phyloP scores from a whole-genome alignment of 2,113 vertebrate species.

The Pterophyllum scalare region DNA sequence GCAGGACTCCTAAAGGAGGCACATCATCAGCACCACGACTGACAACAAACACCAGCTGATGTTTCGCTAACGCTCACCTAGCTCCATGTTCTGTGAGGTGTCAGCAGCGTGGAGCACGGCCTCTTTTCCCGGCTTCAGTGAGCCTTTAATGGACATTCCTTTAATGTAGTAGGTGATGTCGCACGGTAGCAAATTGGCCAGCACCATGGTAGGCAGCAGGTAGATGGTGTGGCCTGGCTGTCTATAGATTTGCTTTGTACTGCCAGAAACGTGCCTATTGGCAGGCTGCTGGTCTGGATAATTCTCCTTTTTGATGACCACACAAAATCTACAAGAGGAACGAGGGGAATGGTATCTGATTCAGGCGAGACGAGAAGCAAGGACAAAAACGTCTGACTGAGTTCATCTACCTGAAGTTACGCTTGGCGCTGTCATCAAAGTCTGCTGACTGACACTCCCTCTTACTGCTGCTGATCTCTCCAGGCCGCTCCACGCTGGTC shows the following conservation, averaged over 20 bases:
- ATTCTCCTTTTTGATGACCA: slow-evolving; percentile 96
- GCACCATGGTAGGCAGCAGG: slow-evolving; percentile 91
- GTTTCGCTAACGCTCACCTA: slow-evolving; percentile 81
- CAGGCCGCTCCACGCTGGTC: slow-evolving; percentile 90
- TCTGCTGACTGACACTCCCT: slow-evolving; percentile 94
- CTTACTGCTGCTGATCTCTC: slow-evolving; percentile 92
- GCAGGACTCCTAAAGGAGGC: slow-evolving; percentile 82
- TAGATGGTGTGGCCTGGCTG: slow-evolving; percentile 96
- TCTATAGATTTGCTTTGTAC: slow-evolving; percentile 92
- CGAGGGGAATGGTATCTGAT: neutral
- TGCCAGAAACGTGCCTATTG: slow-evolving; percentile 85
- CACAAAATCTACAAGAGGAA: slow-evolving; percentile 87
- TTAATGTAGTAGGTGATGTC: slow-evolving; percentile 95
- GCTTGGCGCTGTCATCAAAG: slow-evolving; percentile 85
- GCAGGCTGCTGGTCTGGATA: slow-evolving; percentile 96
- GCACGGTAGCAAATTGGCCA: slow-evolving; percentile 94
- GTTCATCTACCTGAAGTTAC: slow-evolving; percentile 88
- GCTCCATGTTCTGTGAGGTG: slow-evolving; percentile 95
- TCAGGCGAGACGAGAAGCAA: neutral
- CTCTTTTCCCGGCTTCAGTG: slow-evolving; percentile 92
- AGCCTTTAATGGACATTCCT: slow-evolving; percentile 88
- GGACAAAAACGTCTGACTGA: neutral
- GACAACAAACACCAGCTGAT: neutral
- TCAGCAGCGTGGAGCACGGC: slow-evolving; percentile 90
- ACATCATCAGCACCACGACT: neutral